Base-by-base conservation (phyloP, 1,140 invertebrate species). In the Harpegnathos saltator region DNA sequence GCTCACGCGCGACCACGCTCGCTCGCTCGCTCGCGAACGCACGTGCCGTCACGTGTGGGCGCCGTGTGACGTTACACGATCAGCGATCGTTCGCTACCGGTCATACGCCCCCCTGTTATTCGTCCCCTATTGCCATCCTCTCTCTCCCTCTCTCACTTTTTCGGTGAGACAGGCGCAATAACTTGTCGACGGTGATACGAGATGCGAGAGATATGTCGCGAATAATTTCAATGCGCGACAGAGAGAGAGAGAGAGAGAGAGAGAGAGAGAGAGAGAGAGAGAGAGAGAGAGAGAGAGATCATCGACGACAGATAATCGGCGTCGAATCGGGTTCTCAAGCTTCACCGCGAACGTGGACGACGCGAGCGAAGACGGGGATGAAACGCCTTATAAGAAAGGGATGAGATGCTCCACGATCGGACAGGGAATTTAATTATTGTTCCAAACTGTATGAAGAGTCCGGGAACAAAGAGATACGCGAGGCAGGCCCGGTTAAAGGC, bases 11-110 rank as follows among this genome's bases (percentile, higher is more conserved):
- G 52, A 68, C 71, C 48, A n/a, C n/a, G n/a, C n/a, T n/a, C n/a
- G n/a, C 29, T 33, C 29, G 5, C 29, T 33, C 29, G 29, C 29
- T 33, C 29, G 29, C 29, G 5, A 33, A 44, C 38, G 38, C 89
- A 85, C 89, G 85, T 82, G 89, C 54, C 86, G 82, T 0, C 88
- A 80, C 87, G 87, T 44, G 38, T 84, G 85, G 19, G 66, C 50
- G 48, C 74, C 59, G 58, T 88, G 84, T 73, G 86, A 89, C 73
- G 61, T 85, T 89, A 88, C 84, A 68, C 82, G 74, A 80, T 82
- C 77, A 38, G 54, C 66, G 22, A 69, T 78, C 68, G 26, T 44
- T 1, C 12, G 68, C 66, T 50, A 58, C 81, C 48, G 54, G 58
- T 88, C 83, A 48, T 85, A 73, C 78, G 78, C 54, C 66, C 29